These are phyloP conservation scores for Ovis aries DNA, from an alignment of 2,113 vertebrate genomes.

Conservation along the genomic window DNA sequence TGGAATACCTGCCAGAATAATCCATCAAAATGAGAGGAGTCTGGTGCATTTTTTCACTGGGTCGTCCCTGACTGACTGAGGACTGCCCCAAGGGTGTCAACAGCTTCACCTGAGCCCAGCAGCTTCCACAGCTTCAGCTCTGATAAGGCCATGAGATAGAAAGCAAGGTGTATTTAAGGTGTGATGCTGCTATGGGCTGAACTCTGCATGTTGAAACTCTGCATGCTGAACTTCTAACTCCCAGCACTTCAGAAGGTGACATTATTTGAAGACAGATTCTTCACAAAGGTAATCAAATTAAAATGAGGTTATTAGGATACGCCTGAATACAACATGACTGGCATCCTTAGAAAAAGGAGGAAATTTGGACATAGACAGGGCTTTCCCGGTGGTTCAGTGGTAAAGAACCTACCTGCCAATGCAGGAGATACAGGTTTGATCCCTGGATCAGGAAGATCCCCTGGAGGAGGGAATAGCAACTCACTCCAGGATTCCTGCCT, in stretches of 20 bases:
- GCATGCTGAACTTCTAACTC: neutral
- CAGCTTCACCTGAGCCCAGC: neutral
- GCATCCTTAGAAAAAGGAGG: neutral
- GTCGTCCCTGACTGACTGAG: neutral
- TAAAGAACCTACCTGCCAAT: neutral
- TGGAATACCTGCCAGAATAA: neutral
- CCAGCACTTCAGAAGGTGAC: neutral
- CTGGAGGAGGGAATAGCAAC: neutral
- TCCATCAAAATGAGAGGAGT: neutral
- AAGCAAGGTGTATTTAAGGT: neutral
- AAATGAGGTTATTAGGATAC: neutral
- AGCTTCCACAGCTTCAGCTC: neutral
- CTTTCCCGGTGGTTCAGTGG: neutral
- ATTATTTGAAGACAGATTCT: neutral
- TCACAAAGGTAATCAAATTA: neutral
- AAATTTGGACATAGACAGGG: neutral
- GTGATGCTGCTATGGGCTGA: neutral
- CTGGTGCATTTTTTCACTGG: neutral
- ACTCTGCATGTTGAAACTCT: neutral
- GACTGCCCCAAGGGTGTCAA: neutral
- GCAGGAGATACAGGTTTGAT: neutral
- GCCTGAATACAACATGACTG: neutral
- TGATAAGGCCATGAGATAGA: neutral
- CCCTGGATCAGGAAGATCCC: neutral
- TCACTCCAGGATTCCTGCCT: neutral